A percentile compares a stretch with the other conserved stretches of the same genome.
Conservation (phyloP, 2,113 vertebrate species). For the Meriones unguiculatus region DNA sequence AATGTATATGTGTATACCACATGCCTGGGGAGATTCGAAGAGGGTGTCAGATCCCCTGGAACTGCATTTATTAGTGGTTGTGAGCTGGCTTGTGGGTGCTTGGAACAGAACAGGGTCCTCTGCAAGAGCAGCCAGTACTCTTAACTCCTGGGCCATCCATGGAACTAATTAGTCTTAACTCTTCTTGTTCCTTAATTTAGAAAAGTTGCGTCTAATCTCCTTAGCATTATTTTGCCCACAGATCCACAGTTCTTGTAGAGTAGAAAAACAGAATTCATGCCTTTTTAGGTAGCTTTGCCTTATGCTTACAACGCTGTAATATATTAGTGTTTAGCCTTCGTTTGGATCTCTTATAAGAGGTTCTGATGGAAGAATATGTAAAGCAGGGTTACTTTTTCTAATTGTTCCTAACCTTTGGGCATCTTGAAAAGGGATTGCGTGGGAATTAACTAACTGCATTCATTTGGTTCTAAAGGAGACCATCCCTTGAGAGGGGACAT, state of each 20-base stretch:
- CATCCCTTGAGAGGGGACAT: conserved; percentile 39
- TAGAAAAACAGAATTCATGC: background rate
- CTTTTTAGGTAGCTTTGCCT: conserved; percentile 35
- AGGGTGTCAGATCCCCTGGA: background rate
- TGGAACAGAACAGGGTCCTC: background rate
- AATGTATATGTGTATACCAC: background rate
- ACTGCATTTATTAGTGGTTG: background rate
- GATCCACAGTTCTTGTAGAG: background rate
- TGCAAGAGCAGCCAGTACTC: background rate
- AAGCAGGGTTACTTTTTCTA: conserved; percentile 46
- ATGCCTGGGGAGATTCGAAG: background rate
- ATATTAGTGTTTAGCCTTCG: conserved; percentile 29
- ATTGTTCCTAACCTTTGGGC: background rate
- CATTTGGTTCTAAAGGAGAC: conserved; percentile 63
- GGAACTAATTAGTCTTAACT: background rate
- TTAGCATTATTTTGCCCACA: conserved; percentile 48
- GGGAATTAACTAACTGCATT: background rate
- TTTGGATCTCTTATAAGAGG: background rate
- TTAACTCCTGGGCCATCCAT: background rate
- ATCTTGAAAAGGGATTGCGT: background rate
- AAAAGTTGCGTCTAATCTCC: conserved; percentile 22
- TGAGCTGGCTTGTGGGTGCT: background rate
- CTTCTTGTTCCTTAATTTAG: background rate
- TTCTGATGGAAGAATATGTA: background rate
- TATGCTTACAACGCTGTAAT: conserved; percentile 27